Evolutionary conservation across 2,113 vertebrate genomes (phyloP).

Genomic region (Nothocercus julius): DNA sequence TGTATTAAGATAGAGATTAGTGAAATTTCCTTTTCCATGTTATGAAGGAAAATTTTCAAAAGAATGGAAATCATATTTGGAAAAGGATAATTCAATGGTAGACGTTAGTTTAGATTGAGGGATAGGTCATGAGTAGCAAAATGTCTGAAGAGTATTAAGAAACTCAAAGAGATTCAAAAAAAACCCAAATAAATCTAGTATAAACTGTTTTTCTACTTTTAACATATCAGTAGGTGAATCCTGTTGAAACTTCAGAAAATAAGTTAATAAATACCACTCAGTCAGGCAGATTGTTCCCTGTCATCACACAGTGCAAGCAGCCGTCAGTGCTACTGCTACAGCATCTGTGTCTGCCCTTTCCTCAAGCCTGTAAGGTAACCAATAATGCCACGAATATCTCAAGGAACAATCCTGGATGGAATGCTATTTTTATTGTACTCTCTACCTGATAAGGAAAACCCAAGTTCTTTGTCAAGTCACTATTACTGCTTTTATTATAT

Average conservation of each 20-base stretch:
- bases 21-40: not conserved
- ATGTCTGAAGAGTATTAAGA: not conserved
- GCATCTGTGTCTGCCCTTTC: not conserved
- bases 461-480: not conserved
- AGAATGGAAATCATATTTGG: conserved; percentile 1
- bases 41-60: not conserved
- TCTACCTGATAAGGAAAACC: not conserved
- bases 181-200: not conserved
- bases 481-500: not conserved
- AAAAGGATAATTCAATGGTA: conserved; percentile 21
- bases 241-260: not conserved
- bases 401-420: not conserved
- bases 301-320: not conserved
- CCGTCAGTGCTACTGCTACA: not conserved
- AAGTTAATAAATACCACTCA: not conserved
- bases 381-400: fast-evolving
- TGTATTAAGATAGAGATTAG: conserved; percentile 27
- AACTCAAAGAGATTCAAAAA: not conserved
- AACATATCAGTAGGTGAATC: not conserved
- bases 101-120: not conserved
- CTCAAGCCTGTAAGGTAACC: fast-evolving
- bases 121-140: not conserved
- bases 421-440: not conserved
- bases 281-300: not conserved
- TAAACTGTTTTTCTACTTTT: not conserved